These are phyloP conservation scores for Halictus rubicundus DNA, from an alignment of 1,140 invertebrate genomes.

Conservation along the genomic window DNA sequence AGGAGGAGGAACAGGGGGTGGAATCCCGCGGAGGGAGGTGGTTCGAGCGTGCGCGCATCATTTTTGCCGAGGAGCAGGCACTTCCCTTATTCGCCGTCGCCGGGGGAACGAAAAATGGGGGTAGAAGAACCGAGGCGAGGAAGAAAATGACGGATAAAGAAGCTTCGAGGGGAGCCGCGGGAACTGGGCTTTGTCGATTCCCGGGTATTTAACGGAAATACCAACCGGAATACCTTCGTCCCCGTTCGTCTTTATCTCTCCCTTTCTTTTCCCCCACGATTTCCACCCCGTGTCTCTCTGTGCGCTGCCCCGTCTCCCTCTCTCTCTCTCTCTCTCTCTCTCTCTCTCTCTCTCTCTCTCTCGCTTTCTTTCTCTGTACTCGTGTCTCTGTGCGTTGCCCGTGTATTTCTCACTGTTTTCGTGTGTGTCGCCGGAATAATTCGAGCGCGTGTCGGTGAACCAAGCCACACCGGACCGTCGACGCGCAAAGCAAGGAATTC, in stretches of 20 bases:
- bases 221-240: slow-evolving; percentile 67
- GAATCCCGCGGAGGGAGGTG: slow-evolving; percentile 38
- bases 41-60: slow-evolving; percentile 66
- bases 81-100: slow-evolving; percentile 67
- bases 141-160: slow-evolving; percentile 64
- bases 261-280: slow-evolving; percentile 11
- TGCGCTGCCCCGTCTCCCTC: too few relatives aligned
- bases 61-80: slow-evolving; percentile 60
- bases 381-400: too few relatives aligned
- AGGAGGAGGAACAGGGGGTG: background rate
- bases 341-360: too few relatives aligned
- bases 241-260: slow-evolving; percentile 37
- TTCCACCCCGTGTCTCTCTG: too few relatives aligned
- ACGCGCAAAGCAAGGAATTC: background rate
- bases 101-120: slow-evolving; percentile 62
- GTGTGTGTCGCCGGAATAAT: slow-evolving; percentile 19
- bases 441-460: slow-evolving; percentile 19
- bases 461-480: background rate
- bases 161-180: slow-evolving; percentile 58
- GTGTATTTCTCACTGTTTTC: background rate
- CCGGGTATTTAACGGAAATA: slow-evolving; percentile 73
- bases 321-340: too few relatives aligned
- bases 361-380: too few relatives aligned
- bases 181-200: slow-evolving; percentile 69
- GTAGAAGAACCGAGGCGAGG: slow-evolving; percentile 55